A percentile compares a stretch with the other conserved stretches of the same genome.
Conservation (phyloP, 2,888 invertebrate genomes). For the Drosophila barbarae region DNA sequence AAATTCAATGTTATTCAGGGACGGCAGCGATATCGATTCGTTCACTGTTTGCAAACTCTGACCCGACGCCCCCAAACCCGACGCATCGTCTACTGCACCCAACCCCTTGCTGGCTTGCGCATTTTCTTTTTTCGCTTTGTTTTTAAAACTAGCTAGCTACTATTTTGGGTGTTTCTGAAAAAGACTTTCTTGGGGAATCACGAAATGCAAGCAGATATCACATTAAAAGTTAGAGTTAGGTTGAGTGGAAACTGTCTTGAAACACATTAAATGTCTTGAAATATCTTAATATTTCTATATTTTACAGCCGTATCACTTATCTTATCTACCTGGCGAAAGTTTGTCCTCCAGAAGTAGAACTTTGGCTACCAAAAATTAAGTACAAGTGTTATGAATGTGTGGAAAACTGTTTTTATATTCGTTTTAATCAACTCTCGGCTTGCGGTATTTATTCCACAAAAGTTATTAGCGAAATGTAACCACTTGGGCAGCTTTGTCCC, state of each 20-base stretch:
- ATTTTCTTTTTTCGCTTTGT: conserved; percentile 9
- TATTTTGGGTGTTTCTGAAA: background rate
- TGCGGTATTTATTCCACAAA: conserved; percentile 1
- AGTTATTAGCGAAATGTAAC: conserved; percentile 10
- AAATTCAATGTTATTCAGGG: conserved; percentile 36
- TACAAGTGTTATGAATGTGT: background rate
- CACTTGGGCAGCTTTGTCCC: conserved; percentile 24
- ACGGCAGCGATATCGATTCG: conserved; percentile 55
- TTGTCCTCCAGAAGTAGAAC: background rate
- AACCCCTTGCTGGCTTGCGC: conserved; percentile 1
- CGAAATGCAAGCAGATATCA: background rate
- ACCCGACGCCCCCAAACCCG: conserved; percentile 11
- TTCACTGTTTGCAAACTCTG: conserved; percentile 25
- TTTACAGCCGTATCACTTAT: background rate
- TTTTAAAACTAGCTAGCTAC: conserved; percentile 10
- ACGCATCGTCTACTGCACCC: conserved; percentile 5
- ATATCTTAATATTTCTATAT: background rate
- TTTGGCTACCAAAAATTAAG: too few species aligned
- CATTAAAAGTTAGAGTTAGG: too few species aligned
- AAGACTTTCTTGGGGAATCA: conserved; percentile 13
- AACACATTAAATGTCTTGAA: background rate
- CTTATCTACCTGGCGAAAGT: background rate
- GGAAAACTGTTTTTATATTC: background rate
- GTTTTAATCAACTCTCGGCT: background rate
- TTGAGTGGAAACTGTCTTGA: background rate